phyloP scores from a whole-genome alignment of 2,797 vertebrate genomes.

The Pseudomugil gertrudae region DNA sequence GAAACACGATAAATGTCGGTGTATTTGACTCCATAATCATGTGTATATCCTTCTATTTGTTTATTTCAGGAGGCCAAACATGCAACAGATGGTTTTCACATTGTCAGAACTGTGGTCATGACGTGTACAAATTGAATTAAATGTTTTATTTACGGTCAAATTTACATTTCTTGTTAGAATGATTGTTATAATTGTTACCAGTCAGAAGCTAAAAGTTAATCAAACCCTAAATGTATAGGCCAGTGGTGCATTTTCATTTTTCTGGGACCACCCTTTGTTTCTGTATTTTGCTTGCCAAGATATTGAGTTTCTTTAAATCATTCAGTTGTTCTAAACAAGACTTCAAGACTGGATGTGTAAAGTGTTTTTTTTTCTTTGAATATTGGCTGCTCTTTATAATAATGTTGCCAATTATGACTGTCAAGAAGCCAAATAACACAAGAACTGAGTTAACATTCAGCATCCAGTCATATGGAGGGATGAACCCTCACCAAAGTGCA shows the following conservation, averaged over 20 bases:
- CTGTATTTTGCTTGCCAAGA: too few species aligned
- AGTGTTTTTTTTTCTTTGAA: not conserved
- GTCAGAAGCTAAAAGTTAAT: not conserved
- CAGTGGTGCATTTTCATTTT: not conserved
- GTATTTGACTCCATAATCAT: not conserved
- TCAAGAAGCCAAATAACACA: not conserved
- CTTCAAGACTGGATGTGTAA: not conserved
- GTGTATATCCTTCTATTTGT: not conserved
- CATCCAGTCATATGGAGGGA: not conserved
- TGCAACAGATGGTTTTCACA: constrained; percentile 80
- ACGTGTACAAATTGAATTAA: not conserved
- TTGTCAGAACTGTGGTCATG: constrained; percentile 3
- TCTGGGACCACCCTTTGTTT: not conserved
- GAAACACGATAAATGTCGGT: not conserved
- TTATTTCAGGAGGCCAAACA: constrained; percentile 21
- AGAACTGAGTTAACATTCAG: not conserved
- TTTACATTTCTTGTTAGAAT: too few species aligned
- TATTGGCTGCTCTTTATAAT: not conserved
- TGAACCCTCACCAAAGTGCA: too few species aligned
- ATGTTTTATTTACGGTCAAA: not conserved
- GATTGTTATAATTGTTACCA: too few species aligned
- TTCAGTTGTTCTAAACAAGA: not conserved
- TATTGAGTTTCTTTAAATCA: too few species aligned
- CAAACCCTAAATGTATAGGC: too few species aligned
- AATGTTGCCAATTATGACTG: not conserved